A percentile compares a stretch with the other conserved stretches of the same genome.
These are phyloP conservation scores for Indri indri DNA, from an alignment of 2,113 vertebrate genomes.

Conservation along the genomic window DNA sequence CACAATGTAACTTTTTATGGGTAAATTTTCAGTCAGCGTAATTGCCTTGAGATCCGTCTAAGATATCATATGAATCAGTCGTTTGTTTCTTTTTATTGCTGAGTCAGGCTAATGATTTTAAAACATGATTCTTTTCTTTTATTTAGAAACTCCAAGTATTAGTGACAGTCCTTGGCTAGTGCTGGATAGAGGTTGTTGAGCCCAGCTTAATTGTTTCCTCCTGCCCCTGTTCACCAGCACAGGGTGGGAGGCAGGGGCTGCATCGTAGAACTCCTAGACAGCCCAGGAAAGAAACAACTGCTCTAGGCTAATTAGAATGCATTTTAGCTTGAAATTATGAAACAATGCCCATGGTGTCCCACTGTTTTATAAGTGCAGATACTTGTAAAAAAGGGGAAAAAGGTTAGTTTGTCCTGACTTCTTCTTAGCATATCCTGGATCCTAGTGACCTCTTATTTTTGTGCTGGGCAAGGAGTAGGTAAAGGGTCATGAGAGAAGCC, in stretches of 20 bases:
- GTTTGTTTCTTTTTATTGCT: background rate
- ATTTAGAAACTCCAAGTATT: background rate
- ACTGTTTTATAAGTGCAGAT: background rate
- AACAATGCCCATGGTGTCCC: background rate
- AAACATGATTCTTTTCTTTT: background rate
- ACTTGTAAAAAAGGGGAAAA: background rate
- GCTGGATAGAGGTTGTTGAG: background rate
- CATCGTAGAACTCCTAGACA: background rate
- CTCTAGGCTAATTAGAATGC: background rate
- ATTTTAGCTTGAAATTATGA: background rate
- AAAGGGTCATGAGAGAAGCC: background rate
- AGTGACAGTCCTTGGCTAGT: rapidly evolving
- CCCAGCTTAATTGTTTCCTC: background rate
- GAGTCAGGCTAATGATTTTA: background rate
- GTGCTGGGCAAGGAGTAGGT: rapidly evolving
- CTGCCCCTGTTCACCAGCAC: too few species aligned
- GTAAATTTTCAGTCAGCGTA: background rate
- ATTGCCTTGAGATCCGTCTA: background rate
- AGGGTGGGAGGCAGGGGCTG: background rate
- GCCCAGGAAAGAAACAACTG: background rate
- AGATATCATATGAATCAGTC: background rate
- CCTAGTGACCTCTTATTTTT: background rate
- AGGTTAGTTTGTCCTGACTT: background rate
- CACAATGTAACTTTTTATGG: background rate
- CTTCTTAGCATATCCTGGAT: background rate